These are phyloP conservation scores for Isurus oxyrinchus DNA, from an alignment of 2,113 vertebrate genomes.

Conservation along the genomic window DNA sequence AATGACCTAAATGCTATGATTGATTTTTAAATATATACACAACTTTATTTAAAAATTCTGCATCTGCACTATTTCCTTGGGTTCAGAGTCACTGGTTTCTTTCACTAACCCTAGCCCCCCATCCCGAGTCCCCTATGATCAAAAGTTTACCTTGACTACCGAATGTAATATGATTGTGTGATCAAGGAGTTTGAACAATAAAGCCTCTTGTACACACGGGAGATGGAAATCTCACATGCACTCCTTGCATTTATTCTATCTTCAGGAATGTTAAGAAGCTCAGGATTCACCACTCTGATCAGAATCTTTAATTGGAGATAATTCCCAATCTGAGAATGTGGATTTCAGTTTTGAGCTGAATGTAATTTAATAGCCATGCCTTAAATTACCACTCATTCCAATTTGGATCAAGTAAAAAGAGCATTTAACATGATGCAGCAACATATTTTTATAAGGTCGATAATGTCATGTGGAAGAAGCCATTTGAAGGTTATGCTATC, in stretches of 20 bases:
- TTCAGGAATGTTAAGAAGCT: not conserved
- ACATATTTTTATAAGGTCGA: not conserved
- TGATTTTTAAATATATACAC: not conserved
- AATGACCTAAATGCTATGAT: not conserved
- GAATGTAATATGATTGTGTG: not conserved
- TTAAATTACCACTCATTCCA: not conserved
- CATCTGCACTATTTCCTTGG: not conserved
- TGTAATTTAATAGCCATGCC: not conserved
- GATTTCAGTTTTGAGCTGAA: not conserved
- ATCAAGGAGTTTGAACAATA: not conserved
- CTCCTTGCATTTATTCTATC: not conserved
- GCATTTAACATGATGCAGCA: not conserved
- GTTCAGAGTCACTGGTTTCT: not conserved
- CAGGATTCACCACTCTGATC: not conserved
- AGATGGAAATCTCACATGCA: not conserved
- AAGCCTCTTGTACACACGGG: not conserved
- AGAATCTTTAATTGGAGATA: not conserved
- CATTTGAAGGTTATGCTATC: not conserved
- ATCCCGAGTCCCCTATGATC: not conserved
- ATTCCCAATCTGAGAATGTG: not conserved
- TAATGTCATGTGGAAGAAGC: not conserved
- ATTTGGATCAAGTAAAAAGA: not conserved
- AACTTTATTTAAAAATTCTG: not conserved
- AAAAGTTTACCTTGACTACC: not conserved
- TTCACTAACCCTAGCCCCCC: not conserved